Conservation (phyloP, 2,888 invertebrate species). For the Deilephila porcellus region DNA sequence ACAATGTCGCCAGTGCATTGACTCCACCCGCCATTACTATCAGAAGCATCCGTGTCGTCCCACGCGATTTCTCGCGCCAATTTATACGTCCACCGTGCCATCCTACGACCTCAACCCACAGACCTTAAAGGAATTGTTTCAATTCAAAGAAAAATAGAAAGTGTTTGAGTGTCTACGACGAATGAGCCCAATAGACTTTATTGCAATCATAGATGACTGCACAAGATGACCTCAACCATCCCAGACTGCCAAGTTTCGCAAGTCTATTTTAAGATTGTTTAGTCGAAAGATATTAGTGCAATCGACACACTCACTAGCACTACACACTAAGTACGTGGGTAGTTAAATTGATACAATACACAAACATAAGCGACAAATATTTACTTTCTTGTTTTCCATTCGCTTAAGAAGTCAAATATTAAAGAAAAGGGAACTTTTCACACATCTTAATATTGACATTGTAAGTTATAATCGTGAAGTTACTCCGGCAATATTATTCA, state of each 20-base stretch:
- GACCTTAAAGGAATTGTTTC: slow-evolving; percentile 34
- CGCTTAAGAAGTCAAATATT: no score
- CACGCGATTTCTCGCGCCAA: slow-evolving; percentile 71
- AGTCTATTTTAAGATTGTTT: slow-evolving; percentile 55
- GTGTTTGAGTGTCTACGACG: not conserved
- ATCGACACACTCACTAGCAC: slow-evolving; percentile 7
- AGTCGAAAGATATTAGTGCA: slow-evolving; percentile 27
- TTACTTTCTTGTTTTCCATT: not conserved
- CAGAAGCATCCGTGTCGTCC: slow-evolving; percentile 70
- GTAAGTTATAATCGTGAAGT: no score
- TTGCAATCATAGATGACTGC: slow-evolving; percentile 37
- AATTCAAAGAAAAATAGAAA: slow-evolving; percentile 20
- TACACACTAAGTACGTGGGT: not conserved
- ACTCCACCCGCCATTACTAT: slow-evolving; percentile 64
- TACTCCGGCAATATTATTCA: no score
- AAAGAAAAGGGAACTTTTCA: no score
- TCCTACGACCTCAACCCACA: slow-evolving; percentile 66
- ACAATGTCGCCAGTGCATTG: slow-evolving; percentile 61
- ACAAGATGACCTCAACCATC: slow-evolving; percentile 56
- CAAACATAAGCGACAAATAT: not conserved
- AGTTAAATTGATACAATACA: slow-evolving; percentile 5
- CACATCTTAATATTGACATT: no score
- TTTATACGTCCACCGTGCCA: slow-evolving; percentile 60
- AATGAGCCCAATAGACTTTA: slow-evolving; percentile 1
- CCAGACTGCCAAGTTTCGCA: slow-evolving; percentile 62